Base-by-base conservation (phyloP, 2,113 vertebrate genomes). In the Gnathonemus longibarbis region DNA sequence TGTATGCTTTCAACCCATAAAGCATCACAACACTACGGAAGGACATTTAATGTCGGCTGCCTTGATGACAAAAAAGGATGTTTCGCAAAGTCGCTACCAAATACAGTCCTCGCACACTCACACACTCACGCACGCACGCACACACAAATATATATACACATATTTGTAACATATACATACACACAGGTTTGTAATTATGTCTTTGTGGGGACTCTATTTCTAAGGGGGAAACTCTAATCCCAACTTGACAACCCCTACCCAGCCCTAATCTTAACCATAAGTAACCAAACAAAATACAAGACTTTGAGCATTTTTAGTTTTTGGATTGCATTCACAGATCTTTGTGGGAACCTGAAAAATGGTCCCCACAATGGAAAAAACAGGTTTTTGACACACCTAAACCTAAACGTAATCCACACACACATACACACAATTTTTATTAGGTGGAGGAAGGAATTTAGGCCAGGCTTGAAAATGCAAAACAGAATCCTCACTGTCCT, bases 1-100 rank as follows among this genome's bases (percentile, higher is more conserved):
- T n/a, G 70, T 88, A 46, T 58, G 42, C 86, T 88, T 90, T 50
- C 87, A 74, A 49, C 49, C 52, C 39, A 84, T 74, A n/a, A 83
- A 21, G 74, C 66, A n/a, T 88, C 52, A 84, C 31, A 90, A 88
- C 88, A 35, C 58, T 31, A 85, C 1, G 31, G 15, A 83, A 87
- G 17, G 21, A 88, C 35, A 35, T 88, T 35, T 88, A 74, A 90
- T 58, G 48, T 77, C 15, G 88, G 48, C 85, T 62, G 45, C 80
- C 85, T 87, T 31, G 49, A 66, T 27, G 1, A 17, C 46, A 80
- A 49, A 77, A 39, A 88, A 52, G 86, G 56, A 27, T 52, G 39
- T 87, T 62, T 48, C 3, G 39, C 7, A 89, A 89, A 49, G 77
- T 84, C 39, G 6, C 31, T 77, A 19, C 27, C 45, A 49, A 48